These are phyloP conservation scores for Nemotelus nigrinus DNA, from an alignment of 2,888 invertebrate genomes.

Conservation along the genomic window DNA sequence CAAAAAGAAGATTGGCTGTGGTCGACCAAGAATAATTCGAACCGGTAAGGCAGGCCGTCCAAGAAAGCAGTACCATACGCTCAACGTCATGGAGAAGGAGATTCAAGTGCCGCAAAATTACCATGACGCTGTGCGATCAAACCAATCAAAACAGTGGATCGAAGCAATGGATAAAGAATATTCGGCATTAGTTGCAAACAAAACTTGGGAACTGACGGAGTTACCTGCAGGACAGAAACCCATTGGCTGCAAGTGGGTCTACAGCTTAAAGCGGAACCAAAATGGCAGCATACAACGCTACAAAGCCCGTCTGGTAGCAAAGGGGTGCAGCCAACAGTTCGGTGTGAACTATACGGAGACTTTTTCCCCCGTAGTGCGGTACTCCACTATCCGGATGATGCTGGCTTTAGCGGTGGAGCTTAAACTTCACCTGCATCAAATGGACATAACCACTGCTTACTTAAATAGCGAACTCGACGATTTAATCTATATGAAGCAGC, in stretches of 20 bases:
- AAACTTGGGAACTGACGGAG: not conserved
- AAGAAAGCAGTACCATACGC: no score
- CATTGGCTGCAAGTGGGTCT: not conserved
- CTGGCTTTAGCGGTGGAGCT: slow-evolving; percentile 13
- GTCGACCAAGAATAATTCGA: no score
- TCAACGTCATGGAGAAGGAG: no score
- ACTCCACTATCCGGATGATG: slow-evolving; percentile 42
- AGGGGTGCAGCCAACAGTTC: not conserved
- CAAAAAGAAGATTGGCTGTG: no score
- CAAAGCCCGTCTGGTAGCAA: slow-evolving; percentile 1
- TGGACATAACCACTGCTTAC: slow-evolving; percentile 24
- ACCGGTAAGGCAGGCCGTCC: no score
- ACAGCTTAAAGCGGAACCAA: not conserved
- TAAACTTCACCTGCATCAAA: slow-evolving; percentile 10
- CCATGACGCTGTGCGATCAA: no score
- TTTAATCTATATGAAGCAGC: not conserved
- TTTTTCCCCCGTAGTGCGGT: slow-evolving; percentile 47
- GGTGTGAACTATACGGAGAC: slow-evolving; percentile 49
- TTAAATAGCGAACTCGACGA: slow-evolving; percentile 24
- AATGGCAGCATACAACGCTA: not conserved
- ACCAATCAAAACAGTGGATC: no score
- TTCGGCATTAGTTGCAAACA: not conserved
- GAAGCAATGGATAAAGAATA: no score
- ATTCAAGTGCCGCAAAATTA: no score
- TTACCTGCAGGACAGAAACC: not conserved